Evolutionary conservation across 2,888 invertebrate species (phyloP).

Genomic region (Congeria kusceri): DNA sequence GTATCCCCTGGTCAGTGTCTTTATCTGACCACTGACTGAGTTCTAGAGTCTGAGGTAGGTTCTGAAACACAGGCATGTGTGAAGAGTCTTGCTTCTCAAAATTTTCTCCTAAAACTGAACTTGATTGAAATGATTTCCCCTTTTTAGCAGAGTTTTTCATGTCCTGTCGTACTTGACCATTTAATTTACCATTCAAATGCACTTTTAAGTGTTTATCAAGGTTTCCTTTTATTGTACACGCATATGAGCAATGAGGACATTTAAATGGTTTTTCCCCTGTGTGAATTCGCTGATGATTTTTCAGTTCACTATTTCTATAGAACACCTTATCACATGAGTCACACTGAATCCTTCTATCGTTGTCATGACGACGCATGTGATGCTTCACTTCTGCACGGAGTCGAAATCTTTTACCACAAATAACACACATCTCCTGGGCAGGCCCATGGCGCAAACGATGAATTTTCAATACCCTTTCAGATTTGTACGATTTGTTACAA

Average conservation of each 20-base stretch:
- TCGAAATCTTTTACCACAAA: constrained; percentile 78
- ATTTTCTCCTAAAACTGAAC: not conserved
- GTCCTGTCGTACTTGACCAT: not conserved
- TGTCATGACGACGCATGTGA: constrained; percentile 55
- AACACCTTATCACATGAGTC: constrained; percentile 56
- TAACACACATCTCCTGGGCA: constrained; percentile 64
- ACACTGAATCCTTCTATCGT: constrained; percentile 58
- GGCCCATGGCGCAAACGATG: constrained; percentile 71
- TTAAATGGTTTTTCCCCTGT: constrained; percentile 58
- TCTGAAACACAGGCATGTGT: not conserved
- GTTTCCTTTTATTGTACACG: constrained; percentile 57
- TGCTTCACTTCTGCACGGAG: constrained; percentile 59
- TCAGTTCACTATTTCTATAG: constrained; percentile 59
- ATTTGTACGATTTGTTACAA: constrained; percentile 77
- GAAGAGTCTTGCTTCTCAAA: not conserved
- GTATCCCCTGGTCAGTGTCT: not conserved
- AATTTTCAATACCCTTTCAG: constrained; percentile 69
- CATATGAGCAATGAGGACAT: constrained; percentile 48
- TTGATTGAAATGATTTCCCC: not conserved
- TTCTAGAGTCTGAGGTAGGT: too few relatives aligned
- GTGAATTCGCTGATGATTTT: constrained; percentile 57
- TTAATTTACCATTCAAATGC: not conserved
- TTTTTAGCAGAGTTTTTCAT: not conserved
- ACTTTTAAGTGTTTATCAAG: constrained; percentile 53
- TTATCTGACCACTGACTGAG: not conserved